Evolutionary conservation across 1,140 invertebrate species (phyloP).

Genomic region (Drosophila kikkawai): DNA sequence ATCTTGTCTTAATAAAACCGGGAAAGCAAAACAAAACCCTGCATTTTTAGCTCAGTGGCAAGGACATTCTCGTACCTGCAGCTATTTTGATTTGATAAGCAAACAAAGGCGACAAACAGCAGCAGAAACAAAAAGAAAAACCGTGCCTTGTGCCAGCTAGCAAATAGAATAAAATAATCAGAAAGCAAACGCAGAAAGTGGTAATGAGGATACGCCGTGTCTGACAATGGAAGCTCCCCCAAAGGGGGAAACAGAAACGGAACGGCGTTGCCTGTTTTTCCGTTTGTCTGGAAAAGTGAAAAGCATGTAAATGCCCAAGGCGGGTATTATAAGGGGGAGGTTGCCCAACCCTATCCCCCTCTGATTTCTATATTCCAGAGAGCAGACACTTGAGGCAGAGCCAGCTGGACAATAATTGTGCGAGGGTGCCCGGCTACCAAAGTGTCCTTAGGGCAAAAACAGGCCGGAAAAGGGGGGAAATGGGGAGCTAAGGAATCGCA

Average conservation of each 20-base stretch:
- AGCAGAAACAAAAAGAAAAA: slow-evolving; percentile 27
- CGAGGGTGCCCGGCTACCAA: slow-evolving; percentile 44
- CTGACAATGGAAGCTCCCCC: slow-evolving; percentile 31
- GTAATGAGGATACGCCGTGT: slow-evolving; percentile 74
- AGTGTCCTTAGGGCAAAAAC: slow-evolving; percentile 55
- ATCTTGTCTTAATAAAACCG: slow-evolving; percentile 6
- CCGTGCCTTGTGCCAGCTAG: slow-evolving; percentile 37
- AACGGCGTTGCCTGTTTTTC: slow-evolving; percentile 28
- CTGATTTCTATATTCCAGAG: slow-evolving; percentile 9
- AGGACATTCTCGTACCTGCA: slow-evolving; percentile 42
- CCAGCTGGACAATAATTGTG: slow-evolving; percentile 55
- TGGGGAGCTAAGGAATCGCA: slow-evolving; percentile 13
- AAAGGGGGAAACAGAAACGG: slow-evolving; percentile 22
- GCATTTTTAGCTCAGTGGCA: neutral
- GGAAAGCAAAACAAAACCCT: slow-evolving; percentile 3
- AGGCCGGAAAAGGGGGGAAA: slow-evolving; percentile 7
- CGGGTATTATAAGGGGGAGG: slow-evolving; percentile 39
- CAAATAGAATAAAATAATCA: slow-evolving; percentile 78
- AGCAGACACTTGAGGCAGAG: slow-evolving; percentile 66
- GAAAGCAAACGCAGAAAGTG: slow-evolving; percentile 71
- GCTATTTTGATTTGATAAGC: slow-evolving; percentile 58
- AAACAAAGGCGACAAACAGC: slow-evolving; percentile 41
- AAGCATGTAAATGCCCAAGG: slow-evolving; percentile 74
- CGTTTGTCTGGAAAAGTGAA: slow-evolving; percentile 73
- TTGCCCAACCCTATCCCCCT: neutral